phyloP scores from a whole-genome alignment of 2,797 vertebrate genomes.

The Prunella strophiata region DNA sequence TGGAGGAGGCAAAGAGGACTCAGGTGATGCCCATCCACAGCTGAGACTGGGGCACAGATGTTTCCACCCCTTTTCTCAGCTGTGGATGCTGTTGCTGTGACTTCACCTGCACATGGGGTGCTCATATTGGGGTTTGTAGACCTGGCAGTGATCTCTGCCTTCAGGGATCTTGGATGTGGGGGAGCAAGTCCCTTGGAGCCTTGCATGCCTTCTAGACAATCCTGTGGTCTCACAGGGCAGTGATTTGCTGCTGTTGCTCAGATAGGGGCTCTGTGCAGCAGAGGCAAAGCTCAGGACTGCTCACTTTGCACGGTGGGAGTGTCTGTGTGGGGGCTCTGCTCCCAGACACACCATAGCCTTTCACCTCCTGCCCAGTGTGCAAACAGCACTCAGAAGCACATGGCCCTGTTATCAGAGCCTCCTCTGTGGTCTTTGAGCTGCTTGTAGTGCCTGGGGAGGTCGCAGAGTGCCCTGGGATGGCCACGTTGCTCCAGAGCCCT shows the following conservation, averaged over 20 bases:
- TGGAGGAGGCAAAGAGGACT: not conserved
- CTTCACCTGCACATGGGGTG: not conserved
- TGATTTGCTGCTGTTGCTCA: not conserved
- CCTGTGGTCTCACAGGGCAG: rapidly evolving
- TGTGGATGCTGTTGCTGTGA: not conserved
- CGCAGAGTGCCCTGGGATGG: not conserved
- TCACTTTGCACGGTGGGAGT: rapidly evolving
- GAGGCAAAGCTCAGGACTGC: not conserved
- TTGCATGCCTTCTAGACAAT: not conserved
- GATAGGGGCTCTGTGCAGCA: not conserved
- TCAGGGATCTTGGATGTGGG: not conserved
- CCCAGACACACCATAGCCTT: rapidly evolving
- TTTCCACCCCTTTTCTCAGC: not conserved
- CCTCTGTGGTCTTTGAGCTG: not conserved
- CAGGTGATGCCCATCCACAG: not conserved
- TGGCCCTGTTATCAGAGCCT: not conserved
- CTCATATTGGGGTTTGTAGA: not conserved
- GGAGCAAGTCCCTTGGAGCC: not conserved
- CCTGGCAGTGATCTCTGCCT: not conserved
- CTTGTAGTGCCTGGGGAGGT: not conserved
- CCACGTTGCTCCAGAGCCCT: not conserved
- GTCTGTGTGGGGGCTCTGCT: not conserved
- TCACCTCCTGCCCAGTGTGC: not conserved
- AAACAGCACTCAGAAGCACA: not conserved
- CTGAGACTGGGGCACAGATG: not conserved